Base-by-base conservation (phyloP, 1,140 invertebrate species). In the Ceratoteleas bidentatus region DNA sequence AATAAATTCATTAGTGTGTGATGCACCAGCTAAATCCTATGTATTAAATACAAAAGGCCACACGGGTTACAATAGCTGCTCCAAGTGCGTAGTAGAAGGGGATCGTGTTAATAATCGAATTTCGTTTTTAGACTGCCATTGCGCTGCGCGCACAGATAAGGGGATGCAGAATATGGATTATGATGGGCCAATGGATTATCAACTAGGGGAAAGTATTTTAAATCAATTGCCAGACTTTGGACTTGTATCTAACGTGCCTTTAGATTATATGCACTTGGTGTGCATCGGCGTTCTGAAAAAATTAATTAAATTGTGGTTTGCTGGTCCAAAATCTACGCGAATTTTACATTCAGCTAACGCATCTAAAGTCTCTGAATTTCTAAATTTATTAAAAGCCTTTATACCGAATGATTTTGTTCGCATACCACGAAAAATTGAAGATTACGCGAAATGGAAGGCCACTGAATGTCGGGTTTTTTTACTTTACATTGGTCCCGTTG, bases 131-230 rank as follows among this genome's bases (percentile, higher is more conserved):
- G 49, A 52, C 7, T 52, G 6, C 6, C 8, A 52, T 6, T 16
- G 9, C 11, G 8, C 15, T 24, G 8, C 6, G 7, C 49, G 49
- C 9, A 52, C 49, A 5, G 49, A 52, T 52, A 16, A 16, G 0
- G 49, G 49, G 1, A 52, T 52, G 49, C 16, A 24, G 9, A 52
- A 52, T 24, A 16, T 24, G 15, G 49, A 24, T 0, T 52, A 52
- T 24, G 49, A 52, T 52, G 49, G 47, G 6, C 47, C 13, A 13
- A 13, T 49, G 14, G 47, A 52, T 24, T 52, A 52, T 52, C 49
- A 52, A 24, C 8, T 7, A 24, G 15, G 49, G 9, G 15, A 24
- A 52, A 24, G 14, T 24, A 24, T 52, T 24, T 52, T 52, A 24
- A 52, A 11, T 24, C 9, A 24, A 52, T 6, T 52, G 6, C 49